These are phyloP conservation scores for Drosophila sechellia DNA, from an alignment of 1,140 invertebrate genomes.

Conservation along the genomic window DNA sequence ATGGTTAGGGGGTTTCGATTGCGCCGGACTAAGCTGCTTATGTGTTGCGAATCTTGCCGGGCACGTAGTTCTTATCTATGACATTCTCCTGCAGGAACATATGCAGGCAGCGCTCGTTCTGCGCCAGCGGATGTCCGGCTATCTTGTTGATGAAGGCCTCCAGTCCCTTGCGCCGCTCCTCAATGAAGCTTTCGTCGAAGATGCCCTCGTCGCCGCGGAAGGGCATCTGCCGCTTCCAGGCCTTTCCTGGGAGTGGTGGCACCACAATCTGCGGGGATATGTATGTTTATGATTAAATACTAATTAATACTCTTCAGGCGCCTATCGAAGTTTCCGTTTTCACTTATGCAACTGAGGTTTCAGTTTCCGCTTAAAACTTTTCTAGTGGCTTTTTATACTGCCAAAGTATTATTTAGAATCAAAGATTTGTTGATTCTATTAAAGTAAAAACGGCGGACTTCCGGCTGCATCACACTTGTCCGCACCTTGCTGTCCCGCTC, in stretches of 20 bases:
- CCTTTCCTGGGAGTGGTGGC: slow-evolving; percentile 98
- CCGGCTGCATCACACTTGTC: too few relatives aligned
- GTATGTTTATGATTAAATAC: background rate
- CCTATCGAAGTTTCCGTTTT: background rate
- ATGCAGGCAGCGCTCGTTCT: slow-evolving; percentile 99
- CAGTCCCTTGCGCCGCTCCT: slow-evolving; percentile 98
- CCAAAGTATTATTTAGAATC: background rate
- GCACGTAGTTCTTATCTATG: slow-evolving; percentile 99
- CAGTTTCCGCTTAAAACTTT: background rate
- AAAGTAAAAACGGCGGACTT: background rate
- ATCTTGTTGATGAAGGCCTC: slow-evolving; percentile 99
- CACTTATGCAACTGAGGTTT: background rate
- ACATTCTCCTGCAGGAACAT: slow-evolving; percentile 99
- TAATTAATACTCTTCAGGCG: slow-evolving; percentile 4
- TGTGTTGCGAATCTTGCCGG: slow-evolving; percentile 99
- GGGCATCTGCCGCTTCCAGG: slow-evolving; percentile 98
- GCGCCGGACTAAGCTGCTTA: slow-evolving; percentile 85
- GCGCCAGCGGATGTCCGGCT: slow-evolving; percentile 99
- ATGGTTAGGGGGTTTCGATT: slow-evolving; percentile 30
- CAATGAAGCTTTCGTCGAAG: slow-evolving; percentile 99
- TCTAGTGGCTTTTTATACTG: background rate
- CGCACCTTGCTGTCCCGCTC: slow-evolving; percentile 99
- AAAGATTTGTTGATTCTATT: too few relatives aligned
- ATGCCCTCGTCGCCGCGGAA: slow-evolving; percentile 99
- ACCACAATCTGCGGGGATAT: slow-evolving; percentile 93